Conservation (phyloP, 2,888 invertebrate genomes). For the Lutraria lutraria region DNA sequence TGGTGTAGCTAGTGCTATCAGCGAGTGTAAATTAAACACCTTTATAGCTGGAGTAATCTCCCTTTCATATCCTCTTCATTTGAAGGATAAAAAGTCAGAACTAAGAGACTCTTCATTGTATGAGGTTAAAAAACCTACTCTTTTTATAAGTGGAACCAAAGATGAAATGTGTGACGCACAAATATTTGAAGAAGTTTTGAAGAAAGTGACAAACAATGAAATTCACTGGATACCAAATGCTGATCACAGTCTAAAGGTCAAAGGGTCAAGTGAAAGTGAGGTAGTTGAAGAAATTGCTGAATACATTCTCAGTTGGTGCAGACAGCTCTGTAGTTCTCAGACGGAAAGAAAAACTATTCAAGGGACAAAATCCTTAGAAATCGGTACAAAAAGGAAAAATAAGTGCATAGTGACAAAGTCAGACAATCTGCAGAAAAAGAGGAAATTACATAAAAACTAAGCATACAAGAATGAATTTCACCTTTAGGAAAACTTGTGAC, state of each 20-base stretch:
- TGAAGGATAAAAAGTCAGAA: constrained; percentile 47
- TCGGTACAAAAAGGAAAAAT: neutral
- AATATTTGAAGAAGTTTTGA: constrained; percentile 47
- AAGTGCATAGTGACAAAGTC: neutral
- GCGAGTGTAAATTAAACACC: constrained; percentile 37
- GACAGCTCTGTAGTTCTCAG: neutral
- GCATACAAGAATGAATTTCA: neutral
- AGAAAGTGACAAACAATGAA: constrained; percentile 17
- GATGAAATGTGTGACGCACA: constrained; percentile 68
- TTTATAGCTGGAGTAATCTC: constrained; percentile 66
- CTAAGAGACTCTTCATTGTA: constrained; percentile 63
- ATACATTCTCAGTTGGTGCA: constrained; percentile 34
- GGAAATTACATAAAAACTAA: neutral
- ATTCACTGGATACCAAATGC: constrained; percentile 64
- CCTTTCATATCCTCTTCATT: constrained; percentile 73
- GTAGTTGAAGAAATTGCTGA: constrained; percentile 20
- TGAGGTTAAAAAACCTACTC: constrained; percentile 53
- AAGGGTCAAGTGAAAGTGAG: constrained; percentile 31
- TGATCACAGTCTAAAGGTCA: constrained; percentile 60
- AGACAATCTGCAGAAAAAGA: neutral
- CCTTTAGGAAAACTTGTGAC: neutral
- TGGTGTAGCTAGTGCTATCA: constrained; percentile 42
- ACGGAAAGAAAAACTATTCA: neutral
- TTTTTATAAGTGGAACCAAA: constrained; percentile 66
- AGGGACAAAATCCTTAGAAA: neutral